These are phyloP conservation scores for Ophion ellenae DNA, from an alignment of 2,888 invertebrate genomes.

Conservation along the genomic window DNA sequence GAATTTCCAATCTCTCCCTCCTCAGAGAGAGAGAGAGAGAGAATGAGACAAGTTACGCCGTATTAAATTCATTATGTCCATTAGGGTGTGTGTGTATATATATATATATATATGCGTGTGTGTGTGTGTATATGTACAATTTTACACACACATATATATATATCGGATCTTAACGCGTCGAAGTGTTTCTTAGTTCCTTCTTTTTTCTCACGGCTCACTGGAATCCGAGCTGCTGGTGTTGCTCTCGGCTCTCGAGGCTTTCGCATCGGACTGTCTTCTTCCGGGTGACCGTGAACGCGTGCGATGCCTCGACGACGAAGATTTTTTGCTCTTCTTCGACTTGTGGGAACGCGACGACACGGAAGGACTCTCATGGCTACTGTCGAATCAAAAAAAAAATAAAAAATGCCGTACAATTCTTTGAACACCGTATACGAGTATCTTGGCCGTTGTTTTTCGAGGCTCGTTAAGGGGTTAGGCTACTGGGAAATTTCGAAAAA, in stretches of 20 bases:
- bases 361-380: slow-evolving; percentile 78
- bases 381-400: slow-evolving; percentile 56
- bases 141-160: slow-evolving; percentile 67
- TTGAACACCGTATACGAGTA: neutral
- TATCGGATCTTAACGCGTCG: slow-evolving; percentile 19
- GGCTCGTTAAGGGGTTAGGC: no score
- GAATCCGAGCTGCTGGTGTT: slow-evolving; percentile 79
- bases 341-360: slow-evolving; percentile 78
- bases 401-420: neutral
- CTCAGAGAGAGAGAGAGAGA: neutral
- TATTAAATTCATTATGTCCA: slow-evolving; percentile 71
- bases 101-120: slow-evolving; percentile 59
- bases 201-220: slow-evolving; percentile 73
- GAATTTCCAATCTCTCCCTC: slow-evolving; percentile 10
- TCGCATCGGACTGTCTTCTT: slow-evolving; percentile 74
- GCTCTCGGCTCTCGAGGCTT: slow-evolving; percentile 75
- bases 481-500: no score
- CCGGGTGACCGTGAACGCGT: slow-evolving; percentile 80
- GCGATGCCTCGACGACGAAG: slow-evolving; percentile 77
- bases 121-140: slow-evolving; percentile 68
- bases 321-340: slow-evolving; percentile 81
- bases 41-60: neutral
- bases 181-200: slow-evolving; percentile 24
- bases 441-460: no score
- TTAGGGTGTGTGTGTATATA: slow-evolving; percentile 38